Base-by-base conservation (phyloP, 2,797 vertebrate species). In the Crenuchus spilurus region DNA sequence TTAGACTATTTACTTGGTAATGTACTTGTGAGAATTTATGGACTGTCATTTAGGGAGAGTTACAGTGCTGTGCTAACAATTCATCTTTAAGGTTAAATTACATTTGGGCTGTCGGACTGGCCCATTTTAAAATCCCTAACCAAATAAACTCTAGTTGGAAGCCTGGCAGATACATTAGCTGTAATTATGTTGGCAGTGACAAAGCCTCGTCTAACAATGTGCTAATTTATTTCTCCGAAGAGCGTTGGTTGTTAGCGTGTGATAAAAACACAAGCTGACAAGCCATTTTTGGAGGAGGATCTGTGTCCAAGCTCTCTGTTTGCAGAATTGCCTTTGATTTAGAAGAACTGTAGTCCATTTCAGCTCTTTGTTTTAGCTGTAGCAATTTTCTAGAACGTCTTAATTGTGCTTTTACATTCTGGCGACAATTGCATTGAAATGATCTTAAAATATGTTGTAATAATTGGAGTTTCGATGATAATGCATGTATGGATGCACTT, bases 51-150 rank as follows among this genome's bases (percentile, higher is more conserved):
- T 60, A 69, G 33, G 22, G 37, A 49, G 71, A 82, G 72, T 81
- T 80, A 74, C 78, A 68, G 61, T 79, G 72, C 62, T 55, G 63
- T 31, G 10, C 54, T 73, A 48, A 80, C 68, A 65, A 83, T 86
- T 84, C 69, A 83, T 84, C 81, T 82, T 80, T 79, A 76, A 78
- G 78, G 81, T 82, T 69, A 80, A 86, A 84, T 78, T 77, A 74
- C 81, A 72, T 76, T 80, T 77, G 68, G 66, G 46, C 74, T 52
- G 72, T 75, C 77, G 72, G 70, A 74, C 52, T 10, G 67, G 61
- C 75, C 78, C 62, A 42, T 69, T 80, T 82, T 76, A 75, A 81
- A 80, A 68, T 52, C 74, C 76, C 77, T 79, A 81, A 86, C 79
- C 60, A 42, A 80, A 85, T 85, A 76, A 84, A 66, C 44, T 46